Conservation (phyloP, 2,797 vertebrate genomes). For the Cyprinella venusta region DNA sequence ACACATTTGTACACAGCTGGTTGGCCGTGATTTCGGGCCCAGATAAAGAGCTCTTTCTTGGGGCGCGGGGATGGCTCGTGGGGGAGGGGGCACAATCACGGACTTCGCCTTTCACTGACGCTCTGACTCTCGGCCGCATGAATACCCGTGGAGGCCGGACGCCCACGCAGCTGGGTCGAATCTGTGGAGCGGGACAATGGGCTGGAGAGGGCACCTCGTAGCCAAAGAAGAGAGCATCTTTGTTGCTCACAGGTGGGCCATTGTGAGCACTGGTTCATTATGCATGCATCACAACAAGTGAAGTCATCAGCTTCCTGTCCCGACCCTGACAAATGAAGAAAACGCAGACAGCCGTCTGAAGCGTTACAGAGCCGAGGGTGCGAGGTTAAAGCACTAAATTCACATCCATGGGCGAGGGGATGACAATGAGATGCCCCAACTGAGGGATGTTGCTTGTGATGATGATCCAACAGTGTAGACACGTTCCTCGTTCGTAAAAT, state of each 20-base stretch:
- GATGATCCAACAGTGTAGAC: background rate
- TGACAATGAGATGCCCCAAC: slow-evolving; percentile 17
- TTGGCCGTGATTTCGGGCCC: slow-evolving; percentile 55
- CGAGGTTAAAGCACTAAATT: slow-evolving; percentile 38
- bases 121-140: slow-evolving; percentile 48
- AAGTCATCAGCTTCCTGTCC: slow-evolving; percentile 61
- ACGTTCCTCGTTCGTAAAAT: background rate
- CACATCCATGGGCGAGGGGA: slow-evolving; percentile 6
- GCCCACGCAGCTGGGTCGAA: slow-evolving; percentile 70
- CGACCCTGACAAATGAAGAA: slow-evolving; percentile 57
- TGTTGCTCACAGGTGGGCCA: slow-evolving; percentile 73
- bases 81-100: slow-evolving; percentile 42
- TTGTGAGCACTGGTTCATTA: slow-evolving; percentile 61
- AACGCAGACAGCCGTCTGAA: slow-evolving; percentile 52
- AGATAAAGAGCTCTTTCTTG: slow-evolving; percentile 74
- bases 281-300: slow-evolving; percentile 55
- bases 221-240: slow-evolving; percentile 68
- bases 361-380: slow-evolving; percentile 35
- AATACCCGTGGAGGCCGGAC: slow-evolving; percentile 57
- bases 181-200: slow-evolving; percentile 63
- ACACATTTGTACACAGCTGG: slow-evolving; percentile 65
- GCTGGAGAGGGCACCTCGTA: slow-evolving; percentile 55
- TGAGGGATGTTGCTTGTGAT: background rate
- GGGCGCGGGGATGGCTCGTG: slow-evolving; percentile 41
- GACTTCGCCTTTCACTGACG: slow-evolving; percentile 57